Percentiles rank a stretch among this genome's conserved stretches.
Evolutionary conservation across 2,888 invertebrate genomes (phyloP).

Genomic region (Aspidiotus rigidus): DNA sequence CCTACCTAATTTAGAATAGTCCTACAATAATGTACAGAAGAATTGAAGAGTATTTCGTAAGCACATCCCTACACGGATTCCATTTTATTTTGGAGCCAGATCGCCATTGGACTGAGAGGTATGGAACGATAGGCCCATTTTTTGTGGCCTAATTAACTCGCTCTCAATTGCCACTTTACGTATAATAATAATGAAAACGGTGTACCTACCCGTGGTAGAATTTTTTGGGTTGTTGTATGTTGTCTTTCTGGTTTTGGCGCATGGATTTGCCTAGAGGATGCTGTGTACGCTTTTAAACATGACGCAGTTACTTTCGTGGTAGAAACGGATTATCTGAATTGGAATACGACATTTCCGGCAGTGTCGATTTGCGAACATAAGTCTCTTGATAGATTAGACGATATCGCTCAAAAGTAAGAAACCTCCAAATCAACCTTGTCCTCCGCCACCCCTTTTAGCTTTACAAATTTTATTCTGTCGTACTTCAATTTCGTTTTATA

Average conservation of each 20-base stretch:
- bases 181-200: not conserved
- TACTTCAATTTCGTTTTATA: not conserved
- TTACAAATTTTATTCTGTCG: not conserved
- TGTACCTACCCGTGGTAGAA: constrained; percentile 41
- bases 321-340: constrained; percentile 62
- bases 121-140: not conserved
- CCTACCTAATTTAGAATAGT: no score
- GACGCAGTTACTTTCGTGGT: constrained; percentile 68
- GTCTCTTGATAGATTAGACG: constrained; percentile 54
- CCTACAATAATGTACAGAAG: not conserved
- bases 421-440: not conserved
- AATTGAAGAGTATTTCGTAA: constrained; percentile 37
- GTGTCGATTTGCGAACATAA: constrained; percentile 60
- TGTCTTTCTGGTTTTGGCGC: constrained; percentile 45
- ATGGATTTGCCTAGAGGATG: constrained; percentile 48
- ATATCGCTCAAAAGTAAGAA: constrained; percentile 54
- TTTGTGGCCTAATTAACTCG: not conserved
- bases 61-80: constrained; percentile 39
- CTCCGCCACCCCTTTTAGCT: not conserved
- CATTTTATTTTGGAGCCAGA: constrained; percentile 38
- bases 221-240: constrained; percentile 50
- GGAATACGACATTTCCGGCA: constrained; percentile 64
- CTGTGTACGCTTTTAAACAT: constrained; percentile 54
- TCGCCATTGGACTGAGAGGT: constrained; percentile 39
- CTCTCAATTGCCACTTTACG: not conserved